phyloP scores from a whole-genome alignment of 2,113 vertebrate genomes.

The Tyto alba region DNA sequence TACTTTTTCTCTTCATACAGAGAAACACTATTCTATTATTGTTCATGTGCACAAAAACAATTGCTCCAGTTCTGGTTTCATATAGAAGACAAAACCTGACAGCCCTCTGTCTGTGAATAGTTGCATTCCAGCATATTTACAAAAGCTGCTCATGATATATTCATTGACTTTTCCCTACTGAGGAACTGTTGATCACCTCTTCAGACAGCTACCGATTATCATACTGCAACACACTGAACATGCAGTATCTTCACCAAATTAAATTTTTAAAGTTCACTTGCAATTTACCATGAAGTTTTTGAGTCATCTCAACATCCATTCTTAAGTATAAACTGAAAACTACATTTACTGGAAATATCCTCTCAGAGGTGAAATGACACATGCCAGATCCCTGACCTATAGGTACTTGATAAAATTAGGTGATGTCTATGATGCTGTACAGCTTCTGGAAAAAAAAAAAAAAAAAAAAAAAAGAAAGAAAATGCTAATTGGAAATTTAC shows the following conservation, averaged over 20 bases:
- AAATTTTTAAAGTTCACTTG: conserved; percentile 69
- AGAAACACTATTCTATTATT: neutral
- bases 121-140: neutral
- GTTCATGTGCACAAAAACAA: neutral
- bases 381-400: conserved; percentile 73
- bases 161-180: conserved; percentile 39
- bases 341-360: conserved; percentile 69
- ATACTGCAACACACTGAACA: conserved; percentile 1
- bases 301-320: conserved; percentile 66
- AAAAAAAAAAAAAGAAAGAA: conserved; percentile 29
- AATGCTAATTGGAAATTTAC: conserved; percentile 43
- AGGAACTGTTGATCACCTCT: conserved; percentile 23
- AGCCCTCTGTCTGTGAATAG: neutral
- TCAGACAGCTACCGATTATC: conserved; percentile 2
- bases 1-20: neutral
- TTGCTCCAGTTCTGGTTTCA: neutral
- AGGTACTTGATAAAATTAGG: conserved; percentile 70
- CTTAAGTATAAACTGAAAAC: conserved; percentile 64
- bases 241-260: conserved; percentile 58
- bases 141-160: neutral
- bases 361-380: conserved; percentile 64
- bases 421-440: conserved; percentile 54
- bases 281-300: conserved; percentile 66
- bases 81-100: neutral
- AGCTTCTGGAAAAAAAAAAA: conserved; percentile 19